phyloP scores from a whole-genome alignment of 35 echinoderm and acorn worm genomes.

The Lytechinus variegatus region DNA sequence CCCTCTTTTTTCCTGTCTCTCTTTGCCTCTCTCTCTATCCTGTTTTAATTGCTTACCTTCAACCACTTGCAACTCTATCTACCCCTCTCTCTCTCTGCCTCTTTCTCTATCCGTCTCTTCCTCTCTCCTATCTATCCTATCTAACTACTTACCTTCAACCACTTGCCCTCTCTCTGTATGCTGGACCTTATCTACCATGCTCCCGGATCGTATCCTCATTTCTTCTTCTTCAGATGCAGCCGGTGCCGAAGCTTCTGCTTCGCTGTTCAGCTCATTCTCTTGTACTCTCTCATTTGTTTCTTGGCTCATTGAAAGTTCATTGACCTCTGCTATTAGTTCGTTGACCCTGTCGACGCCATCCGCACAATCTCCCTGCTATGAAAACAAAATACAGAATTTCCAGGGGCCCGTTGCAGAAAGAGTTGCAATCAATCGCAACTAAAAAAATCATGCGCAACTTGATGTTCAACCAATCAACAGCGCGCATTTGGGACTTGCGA shows the following conservation, averaged over 20 bases:
- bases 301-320: background rate
- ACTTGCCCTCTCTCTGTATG: background rate
- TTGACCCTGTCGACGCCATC: background rate
- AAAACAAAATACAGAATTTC: background rate
- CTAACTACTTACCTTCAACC: background rate
- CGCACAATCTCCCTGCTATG: background rate
- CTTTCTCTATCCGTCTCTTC: no score
- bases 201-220: conserved; percentile 62
- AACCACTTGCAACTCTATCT: no score
- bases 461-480: no score
- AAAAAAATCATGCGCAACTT: no score
- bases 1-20: background rate
- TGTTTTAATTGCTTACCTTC: no score
- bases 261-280: conserved; percentile 10
- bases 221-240: conserved; percentile 45
- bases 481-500: no score
- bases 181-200: conserved; percentile 58
- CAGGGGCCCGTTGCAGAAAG: no score
- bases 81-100: background rate
- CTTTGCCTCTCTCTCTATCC: background rate
- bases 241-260: background rate
- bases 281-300: background rate
- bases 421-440: no score
- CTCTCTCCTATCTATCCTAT: background rate
- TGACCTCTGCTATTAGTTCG: background rate